Base-by-base conservation (phyloP, 2,888 invertebrate genomes). In the Thymelicus acteon region DNA sequence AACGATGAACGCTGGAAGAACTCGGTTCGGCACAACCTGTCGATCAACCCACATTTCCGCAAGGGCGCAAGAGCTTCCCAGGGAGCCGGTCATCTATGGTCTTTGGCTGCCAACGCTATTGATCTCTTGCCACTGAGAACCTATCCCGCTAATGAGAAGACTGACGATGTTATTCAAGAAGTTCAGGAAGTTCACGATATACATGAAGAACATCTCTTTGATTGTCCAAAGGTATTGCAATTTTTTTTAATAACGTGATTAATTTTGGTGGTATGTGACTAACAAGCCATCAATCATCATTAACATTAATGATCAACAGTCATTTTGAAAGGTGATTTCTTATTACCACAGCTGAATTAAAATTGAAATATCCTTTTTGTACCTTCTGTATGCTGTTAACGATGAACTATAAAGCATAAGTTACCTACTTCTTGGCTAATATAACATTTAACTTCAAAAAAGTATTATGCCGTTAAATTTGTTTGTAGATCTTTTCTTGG, bases 1-100 rank as follows among this genome's bases (percentile, higher is more conserved):
- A 97, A 97, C 82, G 98, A 98, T 79, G 98, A 98, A 84, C 95
- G 98, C 80, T 98, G 98, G 98, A 98, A 98, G 90, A 98, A 98
- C 84, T 98, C 98, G 0, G 98, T 98, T 1, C 94, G 98, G 76
- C 98, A 98, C 88, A 98, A 98, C 87, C 92, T 98, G 15, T 98
- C 98, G 48, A 98, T 98, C 83, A 98, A 98, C 90, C 98, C 98
- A 0, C 98, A 98, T 89, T 98, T 98, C 86, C 95, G 94, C 47
- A 98, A 98, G 88, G 98, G 98, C 0, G 96, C 96, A 13, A 96
- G 98, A 79, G 97, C 98, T 0, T 95, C 97, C 0, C 97, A 97
- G 78, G 98, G 98, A 3, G 97, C 97, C 2, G 98, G 98, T 0
- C 98, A 98, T 86, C 94, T 98, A 52, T 98, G 98, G 98, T 97